A percentile compares a stretch with the other conserved stretches of the same genome.
Evolutionary conservation across 2,113 vertebrate genomes (phyloP).

Genomic region (Columba janthina): DNA sequence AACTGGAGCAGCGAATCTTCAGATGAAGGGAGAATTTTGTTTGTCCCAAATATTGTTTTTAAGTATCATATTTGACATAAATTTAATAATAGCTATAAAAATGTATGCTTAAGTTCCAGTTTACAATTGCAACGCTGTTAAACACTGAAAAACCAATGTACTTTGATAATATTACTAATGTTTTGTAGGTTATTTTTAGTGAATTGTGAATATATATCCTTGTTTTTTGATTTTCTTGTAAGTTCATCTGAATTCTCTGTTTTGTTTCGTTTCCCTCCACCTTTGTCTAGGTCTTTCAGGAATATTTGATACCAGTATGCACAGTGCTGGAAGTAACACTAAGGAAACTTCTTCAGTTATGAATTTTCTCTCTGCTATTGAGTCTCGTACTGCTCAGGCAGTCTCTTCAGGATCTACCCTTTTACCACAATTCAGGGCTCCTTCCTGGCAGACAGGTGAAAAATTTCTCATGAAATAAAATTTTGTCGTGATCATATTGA

Average conservation of each 20-base stretch:
- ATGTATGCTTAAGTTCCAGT: not conserved
- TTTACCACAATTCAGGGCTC: conserved; percentile 91
- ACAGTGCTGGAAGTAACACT: conserved; percentile 85
- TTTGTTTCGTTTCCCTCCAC: conserved; percentile 4
- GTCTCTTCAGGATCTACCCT: conserved; percentile 91
- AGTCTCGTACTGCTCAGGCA: conserved; percentile 89
- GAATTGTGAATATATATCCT: not conserved
- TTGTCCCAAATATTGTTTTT: not conserved
- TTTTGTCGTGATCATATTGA: not conserved
- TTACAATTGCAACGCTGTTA: not conserved
- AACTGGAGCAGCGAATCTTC: not conserved
- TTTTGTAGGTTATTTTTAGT: not conserved
- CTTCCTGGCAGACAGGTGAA: conserved; percentile 94
- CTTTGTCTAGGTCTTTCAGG: conserved; percentile 79
- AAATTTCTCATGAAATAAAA: not conserved
- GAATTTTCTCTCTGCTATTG: conserved; percentile 94
- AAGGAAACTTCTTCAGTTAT: conserved; percentile 93
- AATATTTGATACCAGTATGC: conserved; percentile 86
- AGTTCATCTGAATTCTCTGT: not conserved
- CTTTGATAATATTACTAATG: not conserved
- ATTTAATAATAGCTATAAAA: not conserved
- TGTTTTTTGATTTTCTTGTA: not conserved
- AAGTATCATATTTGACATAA: not conserved
- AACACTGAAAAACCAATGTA: not conserved
- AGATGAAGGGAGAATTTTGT: not conserved